Base-by-base conservation (phyloP, 2,797 vertebrate species). In the Lycodopsis pacificus region DNA sequence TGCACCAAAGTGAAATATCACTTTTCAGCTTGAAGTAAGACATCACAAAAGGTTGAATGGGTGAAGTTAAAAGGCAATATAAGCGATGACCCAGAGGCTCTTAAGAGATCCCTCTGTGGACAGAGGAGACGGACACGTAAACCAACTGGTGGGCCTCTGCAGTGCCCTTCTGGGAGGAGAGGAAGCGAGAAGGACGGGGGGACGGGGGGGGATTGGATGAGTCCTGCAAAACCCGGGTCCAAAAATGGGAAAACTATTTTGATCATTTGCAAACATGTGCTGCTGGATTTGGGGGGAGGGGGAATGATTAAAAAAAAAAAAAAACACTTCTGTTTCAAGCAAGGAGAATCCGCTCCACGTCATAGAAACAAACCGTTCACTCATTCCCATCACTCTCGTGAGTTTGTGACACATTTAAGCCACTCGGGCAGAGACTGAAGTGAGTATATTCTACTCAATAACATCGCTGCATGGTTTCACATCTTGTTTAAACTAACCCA, bases 191-290 rank as follows among this genome's bases (percentile, higher is more conserved):
- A 6, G 27, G 62, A 46, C n/a, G 53, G 73, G 70, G 36, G 4
- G 12, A 25, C 27, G 64, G 59, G 48, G 71, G 74, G 49, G 77
- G 82, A 92, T 88, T 92, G 93, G 84, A 93, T 49, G 81, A 95
- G 88, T 92, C 91, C 82, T 89, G 94, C 3, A 80, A 92, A 91
- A 91, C 91, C 82, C 88, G 89, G 83, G 61, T 86, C 95, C 94
- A 95, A 96, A 96, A 96, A 97, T 95, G 96, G 96, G 91, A 95
- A 96, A 96, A 96, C 91, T 95, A 96, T 96, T 96, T 95, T 90
- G 82, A 93, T 93, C 84, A 63, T 80, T 81, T 93, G 86, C 77
- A 84, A 81, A 89, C 79, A 78, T 81, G 69, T 65, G 79, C 81
- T 74, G 83, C 85, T 80, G 75, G 71, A 80, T 79, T 77, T 69